Conservation (phyloP, 2,797 vertebrate genomes). For the Cossypha heuglini region DNA sequence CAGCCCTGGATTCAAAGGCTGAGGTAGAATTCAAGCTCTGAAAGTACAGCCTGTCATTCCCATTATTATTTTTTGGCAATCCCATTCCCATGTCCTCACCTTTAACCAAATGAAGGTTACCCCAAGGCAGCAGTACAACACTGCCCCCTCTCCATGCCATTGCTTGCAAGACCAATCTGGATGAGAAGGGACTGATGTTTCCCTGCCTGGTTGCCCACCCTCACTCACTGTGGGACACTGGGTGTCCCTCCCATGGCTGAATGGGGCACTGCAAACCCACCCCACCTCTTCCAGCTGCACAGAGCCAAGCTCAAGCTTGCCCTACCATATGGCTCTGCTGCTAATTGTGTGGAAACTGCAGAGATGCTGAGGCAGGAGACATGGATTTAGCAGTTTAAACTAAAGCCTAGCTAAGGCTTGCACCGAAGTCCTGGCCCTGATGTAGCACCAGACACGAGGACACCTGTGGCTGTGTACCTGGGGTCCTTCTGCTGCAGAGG, state of each 20-base stretch:
- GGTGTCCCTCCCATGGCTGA: background rate
- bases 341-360: background rate
- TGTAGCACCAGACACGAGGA: rapidly evolving
- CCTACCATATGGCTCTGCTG: background rate
- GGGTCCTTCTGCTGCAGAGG: background rate
- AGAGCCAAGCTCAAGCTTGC: background rate
- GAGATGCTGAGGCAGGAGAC: background rate
- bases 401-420: background rate
- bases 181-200: background rate
- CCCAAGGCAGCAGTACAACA: background rate
- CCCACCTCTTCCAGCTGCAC: background rate
- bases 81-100: background rate
- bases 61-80: background rate
- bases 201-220: background rate
- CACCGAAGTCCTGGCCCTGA: background rate
- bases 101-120: background rate
- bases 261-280: rapidly evolving
- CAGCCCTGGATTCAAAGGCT: background rate
- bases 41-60: background rate
- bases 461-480: background rate
- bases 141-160: background rate
- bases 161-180: background rate
- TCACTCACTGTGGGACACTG: rapidly evolving
- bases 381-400: background rate
- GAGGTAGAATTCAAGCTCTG: background rate